Evolutionary conservation across 2,888 invertebrate genomes (phyloP).

Genomic region (Imbricaverruca yamaguchii): DNA sequence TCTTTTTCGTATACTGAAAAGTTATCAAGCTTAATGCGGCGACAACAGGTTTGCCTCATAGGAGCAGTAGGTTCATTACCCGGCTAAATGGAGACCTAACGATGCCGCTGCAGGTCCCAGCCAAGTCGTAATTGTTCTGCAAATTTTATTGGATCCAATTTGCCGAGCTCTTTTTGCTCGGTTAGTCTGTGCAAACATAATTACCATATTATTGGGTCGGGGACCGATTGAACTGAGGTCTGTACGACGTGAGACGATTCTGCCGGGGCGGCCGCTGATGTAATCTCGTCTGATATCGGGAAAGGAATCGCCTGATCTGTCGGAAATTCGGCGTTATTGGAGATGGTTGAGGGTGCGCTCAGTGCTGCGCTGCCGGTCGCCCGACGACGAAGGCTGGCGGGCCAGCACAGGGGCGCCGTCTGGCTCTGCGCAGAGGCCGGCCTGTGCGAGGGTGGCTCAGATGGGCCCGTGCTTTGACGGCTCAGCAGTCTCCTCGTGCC

Average conservation of each 20-base stretch:
- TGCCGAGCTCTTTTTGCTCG: slow-evolving; percentile 16
- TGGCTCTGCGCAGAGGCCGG: too few species aligned
- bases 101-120: neutral
- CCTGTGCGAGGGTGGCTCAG: too few species aligned
- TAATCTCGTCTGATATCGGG: neutral
- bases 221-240: neutral
- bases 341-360: neutral
- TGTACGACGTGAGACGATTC: neutral
- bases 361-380: too few species aligned
- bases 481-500: too few species aligned
- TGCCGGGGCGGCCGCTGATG: neutral
- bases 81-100: slow-evolving; percentile 1
- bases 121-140: neutral
- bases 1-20: neutral
- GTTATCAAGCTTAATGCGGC: neutral
- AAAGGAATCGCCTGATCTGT: neutral
- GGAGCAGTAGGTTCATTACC: neutral
- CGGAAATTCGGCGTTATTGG: neutral
- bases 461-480: too few species aligned
- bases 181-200: slow-evolving; percentile 21
- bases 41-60: neutral
- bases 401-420: neutral
- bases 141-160: slow-evolving; percentile 21
- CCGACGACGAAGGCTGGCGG: too few species aligned
- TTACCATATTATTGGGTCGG: slow-evolving; percentile 21